These are phyloP conservation scores for Blastobasis lacticolella DNA, from an alignment of 2,888 invertebrate species.

Conservation along the genomic window DNA sequence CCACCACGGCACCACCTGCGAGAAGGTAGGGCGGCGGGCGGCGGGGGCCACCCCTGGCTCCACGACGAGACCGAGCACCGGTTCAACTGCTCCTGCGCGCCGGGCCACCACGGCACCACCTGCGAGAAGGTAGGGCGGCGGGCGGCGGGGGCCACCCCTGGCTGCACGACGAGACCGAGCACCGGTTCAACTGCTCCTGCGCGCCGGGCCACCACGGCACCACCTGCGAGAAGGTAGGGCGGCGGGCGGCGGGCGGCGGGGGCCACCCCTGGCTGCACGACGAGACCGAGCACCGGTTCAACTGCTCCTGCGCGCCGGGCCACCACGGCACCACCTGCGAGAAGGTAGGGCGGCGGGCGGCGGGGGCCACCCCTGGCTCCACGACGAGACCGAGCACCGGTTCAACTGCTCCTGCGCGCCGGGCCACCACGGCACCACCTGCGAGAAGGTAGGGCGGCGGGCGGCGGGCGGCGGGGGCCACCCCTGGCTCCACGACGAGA, in stretches of 20 bases:
- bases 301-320: conserved; percentile 90
- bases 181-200: conserved; percentile 91
- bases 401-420: conserved; percentile 91
- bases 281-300: conserved; percentile 87
- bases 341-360: conserved; percentile 86
- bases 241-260: too few species aligned
- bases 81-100: conserved; percentile 90
- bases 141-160: conserved; percentile 89
- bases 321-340: conserved; percentile 89
- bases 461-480: conserved; percentile 88
- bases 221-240: conserved; percentile 86
- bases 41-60: conserved; percentile 89
- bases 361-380: conserved; percentile 87
- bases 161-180: conserved; percentile 83
- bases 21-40: conserved; percentile 86
- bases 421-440: conserved; percentile 89
- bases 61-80: conserved; percentile 84
- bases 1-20: conserved; percentile 87
- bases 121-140: conserved; percentile 90
- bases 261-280: conserved; percentile 88
- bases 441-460: conserved; percentile 87
- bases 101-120: conserved; percentile 87
- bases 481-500: conserved; percentile 86
- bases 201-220: conserved; percentile 88
- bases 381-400: conserved; percentile 83